Percentiles rank a stretch among this genome's conserved stretches.
phyloP scores from a whole-genome alignment of 2,888 invertebrate species.

The Ennomos fuscantarius region DNA sequence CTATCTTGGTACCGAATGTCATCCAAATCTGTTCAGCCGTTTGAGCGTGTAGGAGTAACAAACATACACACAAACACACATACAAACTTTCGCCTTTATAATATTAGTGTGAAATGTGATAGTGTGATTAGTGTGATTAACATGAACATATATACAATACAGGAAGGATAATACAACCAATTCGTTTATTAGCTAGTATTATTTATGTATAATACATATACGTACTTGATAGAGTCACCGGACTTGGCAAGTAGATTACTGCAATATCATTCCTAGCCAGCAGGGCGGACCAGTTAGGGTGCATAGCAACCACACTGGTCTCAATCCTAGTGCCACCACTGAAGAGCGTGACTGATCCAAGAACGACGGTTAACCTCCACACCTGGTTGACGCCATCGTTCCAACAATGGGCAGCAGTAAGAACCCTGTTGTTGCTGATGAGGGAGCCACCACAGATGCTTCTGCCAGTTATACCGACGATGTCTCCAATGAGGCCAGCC shows the following conservation, averaged over 20 bases:
- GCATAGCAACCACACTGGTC: conserved; percentile 49
- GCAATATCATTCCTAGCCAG: conserved; percentile 60
- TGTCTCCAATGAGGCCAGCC: conserved; percentile 49
- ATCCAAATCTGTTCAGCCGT: no score
- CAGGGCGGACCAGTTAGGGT: conserved; percentile 54
- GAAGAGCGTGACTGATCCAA: conserved; percentile 58
- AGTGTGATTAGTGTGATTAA: no score
- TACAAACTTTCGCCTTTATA: no score
- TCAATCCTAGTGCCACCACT: conserved; percentile 58
- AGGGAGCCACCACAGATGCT: conserved; percentile 64
- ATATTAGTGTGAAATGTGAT: no score
- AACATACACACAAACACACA: no score
- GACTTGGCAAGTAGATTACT: conserved; percentile 50
- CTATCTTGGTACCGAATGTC: no score
- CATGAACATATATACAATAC: no score
- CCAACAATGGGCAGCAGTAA: conserved; percentile 67
- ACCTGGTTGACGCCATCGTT: conserved; percentile 57
- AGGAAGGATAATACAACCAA: no score
- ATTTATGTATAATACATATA: conserved; percentile 3
- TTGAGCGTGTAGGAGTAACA: no score
- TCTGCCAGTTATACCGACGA: conserved; percentile 35
- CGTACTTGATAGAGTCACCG: conserved; percentile 50
- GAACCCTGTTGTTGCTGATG: conserved; percentile 44
- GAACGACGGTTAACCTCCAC: conserved; percentile 57
- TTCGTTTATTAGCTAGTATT: no score